These are phyloP conservation scores for Eupithecia centaureata DNA, from an alignment of 2,888 invertebrate species.

Conservation along the genomic window DNA sequence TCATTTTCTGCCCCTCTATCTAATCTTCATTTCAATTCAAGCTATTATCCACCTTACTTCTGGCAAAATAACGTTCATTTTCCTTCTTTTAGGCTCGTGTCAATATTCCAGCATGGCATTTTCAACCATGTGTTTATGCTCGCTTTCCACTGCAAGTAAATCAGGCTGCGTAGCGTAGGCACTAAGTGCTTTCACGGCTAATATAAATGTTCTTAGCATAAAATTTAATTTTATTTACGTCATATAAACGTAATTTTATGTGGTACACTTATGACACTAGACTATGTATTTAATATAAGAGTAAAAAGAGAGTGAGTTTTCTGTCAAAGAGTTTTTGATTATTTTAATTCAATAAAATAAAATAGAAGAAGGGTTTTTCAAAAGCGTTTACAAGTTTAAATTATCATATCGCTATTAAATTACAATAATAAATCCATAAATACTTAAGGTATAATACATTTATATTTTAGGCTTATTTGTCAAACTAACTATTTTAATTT, in stretches of 20 bases:
- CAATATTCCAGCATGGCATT: neutral
- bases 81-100: constrained; percentile 1
- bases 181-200: neutral
- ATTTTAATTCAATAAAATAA: neutral
- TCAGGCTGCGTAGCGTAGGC: constrained; percentile 5
- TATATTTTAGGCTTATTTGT: too few species aligned
- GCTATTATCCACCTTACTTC: constrained; percentile 26
- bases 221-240: neutral
- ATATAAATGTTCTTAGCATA: neutral
- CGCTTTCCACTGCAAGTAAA: neutral
- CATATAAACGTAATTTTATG: neutral
- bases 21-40: constrained; percentile 2
- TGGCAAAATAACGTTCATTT: neutral
- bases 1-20: neutral
- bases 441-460: too few species aligned
- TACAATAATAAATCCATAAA: too few species aligned
- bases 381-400: too few species aligned
- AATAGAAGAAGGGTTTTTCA: too few species aligned
- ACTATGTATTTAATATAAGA: too few species aligned
- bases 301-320: neutral
- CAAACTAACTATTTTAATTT: too few species aligned
- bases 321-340: neutral
- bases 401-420: too few species aligned
- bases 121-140: neutral
- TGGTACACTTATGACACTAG: too few species aligned